Conservation (phyloP, 2,113 vertebrate genomes). For the Melanotaenia duboulayi region DNA sequence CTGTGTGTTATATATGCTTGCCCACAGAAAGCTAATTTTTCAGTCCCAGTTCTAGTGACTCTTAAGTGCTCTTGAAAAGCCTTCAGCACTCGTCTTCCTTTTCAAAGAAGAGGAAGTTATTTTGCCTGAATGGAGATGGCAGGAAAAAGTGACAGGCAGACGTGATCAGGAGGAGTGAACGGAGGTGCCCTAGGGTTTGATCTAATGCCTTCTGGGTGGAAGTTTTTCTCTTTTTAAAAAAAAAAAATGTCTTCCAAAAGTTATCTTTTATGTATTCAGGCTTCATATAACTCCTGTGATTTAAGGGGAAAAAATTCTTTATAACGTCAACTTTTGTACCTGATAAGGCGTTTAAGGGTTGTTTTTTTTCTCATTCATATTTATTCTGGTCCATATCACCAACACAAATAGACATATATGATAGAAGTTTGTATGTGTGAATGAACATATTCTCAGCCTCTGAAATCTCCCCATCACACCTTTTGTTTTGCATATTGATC, state of each 20-base stretch:
- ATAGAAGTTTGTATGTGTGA: no score
- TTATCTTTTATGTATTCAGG: constrained; percentile 10
- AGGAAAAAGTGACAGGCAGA: constrained; percentile 20
- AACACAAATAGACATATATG: no score
- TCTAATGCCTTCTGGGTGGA: neutral
- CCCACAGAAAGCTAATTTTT: constrained; percentile 27
- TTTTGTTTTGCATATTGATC: neutral
- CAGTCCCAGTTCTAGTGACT: constrained; percentile 52
- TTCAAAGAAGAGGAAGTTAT: constrained; percentile 53
- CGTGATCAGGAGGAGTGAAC: constrained; percentile 7
- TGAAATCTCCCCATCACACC: neutral
- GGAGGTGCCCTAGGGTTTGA: neutral
- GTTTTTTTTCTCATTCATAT: no score
- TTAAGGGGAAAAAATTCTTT: neutral
- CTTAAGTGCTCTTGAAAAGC: constrained; percentile 51
- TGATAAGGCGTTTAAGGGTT: neutral
- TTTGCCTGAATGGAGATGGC: constrained; percentile 29
- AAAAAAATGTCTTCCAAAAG: neutral
- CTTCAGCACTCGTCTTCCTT: constrained; percentile 42
- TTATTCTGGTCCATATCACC: no score
- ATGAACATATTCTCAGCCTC: neutral
- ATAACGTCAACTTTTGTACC: neutral
- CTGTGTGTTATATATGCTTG: constrained; percentile 8
- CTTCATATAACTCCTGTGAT: constrained; percentile 3
- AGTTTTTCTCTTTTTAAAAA: no score